phyloP scores from a whole-genome alignment of 2,888 invertebrate genomes.

The Lasioglossum calceatum region DNA sequence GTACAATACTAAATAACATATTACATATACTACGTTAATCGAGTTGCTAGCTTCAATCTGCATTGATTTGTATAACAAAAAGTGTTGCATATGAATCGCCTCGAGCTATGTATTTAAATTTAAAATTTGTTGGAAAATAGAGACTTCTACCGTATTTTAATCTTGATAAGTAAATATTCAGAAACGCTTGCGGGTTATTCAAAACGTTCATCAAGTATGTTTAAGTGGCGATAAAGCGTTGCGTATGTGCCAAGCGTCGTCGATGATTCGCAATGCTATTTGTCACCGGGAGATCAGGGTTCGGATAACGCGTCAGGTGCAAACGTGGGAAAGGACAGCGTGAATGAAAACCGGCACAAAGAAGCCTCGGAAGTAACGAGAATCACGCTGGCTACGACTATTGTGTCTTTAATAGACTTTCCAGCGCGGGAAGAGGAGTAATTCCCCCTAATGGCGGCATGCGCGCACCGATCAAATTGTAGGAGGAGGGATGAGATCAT shows the following conservation, averaged over 20 bases:
- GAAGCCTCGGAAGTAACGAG: slow-evolving; percentile 7
- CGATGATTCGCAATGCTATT: neutral
- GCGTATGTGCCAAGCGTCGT: neutral
- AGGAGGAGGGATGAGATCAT: slow-evolving; percentile 80
- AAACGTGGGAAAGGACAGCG: slow-evolving; percentile 12
- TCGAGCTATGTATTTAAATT: neutral
- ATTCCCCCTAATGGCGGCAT: slow-evolving; percentile 57
- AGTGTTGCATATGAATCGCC: neutral
- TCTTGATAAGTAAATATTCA: neutral
- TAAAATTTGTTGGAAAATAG: neutral
- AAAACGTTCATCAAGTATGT: neutral
- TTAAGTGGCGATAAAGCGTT: neutral
- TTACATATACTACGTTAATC: too few species aligned
- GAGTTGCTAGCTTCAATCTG: neutral
- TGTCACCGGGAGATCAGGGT: neutral
- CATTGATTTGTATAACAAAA: neutral
- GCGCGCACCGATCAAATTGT: slow-evolving; percentile 74
- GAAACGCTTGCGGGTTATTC: neutral
- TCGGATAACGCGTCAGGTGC: neutral
- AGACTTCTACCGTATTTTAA: neutral
- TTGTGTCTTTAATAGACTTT: slow-evolving; percentile 52
- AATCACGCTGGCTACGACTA: slow-evolving; percentile 25
- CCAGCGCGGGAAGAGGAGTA: slow-evolving; percentile 48
- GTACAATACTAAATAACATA: too few species aligned
- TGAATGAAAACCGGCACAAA: slow-evolving; percentile 4